phyloP scores from a whole-genome alignment of 2,113 vertebrate species.

The Andinoacara biseriatus region DNA sequence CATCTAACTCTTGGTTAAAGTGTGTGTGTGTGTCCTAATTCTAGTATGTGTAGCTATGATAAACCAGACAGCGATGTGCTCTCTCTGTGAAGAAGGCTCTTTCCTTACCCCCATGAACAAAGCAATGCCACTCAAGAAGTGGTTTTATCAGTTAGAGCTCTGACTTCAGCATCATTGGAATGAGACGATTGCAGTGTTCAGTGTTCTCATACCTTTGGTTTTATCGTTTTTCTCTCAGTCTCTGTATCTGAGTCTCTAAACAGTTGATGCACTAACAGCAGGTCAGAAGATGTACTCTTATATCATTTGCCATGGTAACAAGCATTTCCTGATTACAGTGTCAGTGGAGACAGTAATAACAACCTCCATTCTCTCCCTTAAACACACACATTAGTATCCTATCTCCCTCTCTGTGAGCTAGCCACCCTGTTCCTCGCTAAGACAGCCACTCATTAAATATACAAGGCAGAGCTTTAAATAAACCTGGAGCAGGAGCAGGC shows the following conservation, averaged over 20 bases:
- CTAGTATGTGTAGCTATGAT: neutral
- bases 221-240: neutral
- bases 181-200: neutral
- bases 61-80: neutral
- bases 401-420: conserved; percentile 21
- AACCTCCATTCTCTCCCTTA: conserved; percentile 55
- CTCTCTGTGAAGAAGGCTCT: neutral
- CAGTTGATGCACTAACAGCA: neutral
- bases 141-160: neutral
- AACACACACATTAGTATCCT: conserved; percentile 70
- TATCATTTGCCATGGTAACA: conserved; percentile 63
- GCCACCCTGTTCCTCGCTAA: conserved; percentile 38
- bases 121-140: neutral
- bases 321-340: conserved; percentile 47
- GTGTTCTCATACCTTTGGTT: neutral
- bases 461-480: conserved; percentile 78
- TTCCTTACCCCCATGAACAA: neutral
- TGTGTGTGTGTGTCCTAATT: neutral
- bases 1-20: neutral
- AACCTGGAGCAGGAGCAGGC: conserved; percentile 55
- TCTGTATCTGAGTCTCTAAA: neutral
- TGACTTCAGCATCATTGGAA: neutral
- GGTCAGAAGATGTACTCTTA: conserved; percentile 29
- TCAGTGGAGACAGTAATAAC: conserved; percentile 49
- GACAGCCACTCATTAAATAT: conserved; percentile 80